Evolutionary conservation across 2,797 vertebrate genomes (phyloP), one percentile per base, ranked within the genome.

Genomic region (Sebastes oblongus): DNA sequence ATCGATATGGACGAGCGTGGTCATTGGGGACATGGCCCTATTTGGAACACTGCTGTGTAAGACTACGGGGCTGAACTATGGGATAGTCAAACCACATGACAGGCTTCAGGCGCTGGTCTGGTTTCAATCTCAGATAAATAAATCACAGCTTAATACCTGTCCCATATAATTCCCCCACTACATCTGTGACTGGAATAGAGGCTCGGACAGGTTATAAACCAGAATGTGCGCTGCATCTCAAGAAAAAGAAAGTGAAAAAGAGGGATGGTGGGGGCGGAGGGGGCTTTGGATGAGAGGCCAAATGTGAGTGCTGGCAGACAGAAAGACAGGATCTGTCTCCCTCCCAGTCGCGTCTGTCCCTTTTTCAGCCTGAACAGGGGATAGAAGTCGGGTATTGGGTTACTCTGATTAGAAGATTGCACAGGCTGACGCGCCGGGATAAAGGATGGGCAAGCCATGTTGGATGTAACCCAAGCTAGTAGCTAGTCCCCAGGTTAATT

Each of bases 381-480:
- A 89, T 87, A 84, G 85, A 89, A 67, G 81, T 60, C 54, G n/a
- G 61, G 74, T 89, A 90, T 95, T 91, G 68, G 42, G 87, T 95
- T 96, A 91, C 94, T 78, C 80, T 92, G 93, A 94, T 95, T 85
- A 87, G 88, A 90, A 93, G 94, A 95, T 95, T 93, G 89, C 82
- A 90, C 85, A 93, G 83, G 83, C 90, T 90, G 90, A 94, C 91
- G 78, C 87, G 78, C 83, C 65, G 25, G 85, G 86, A 94, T 90
- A 92, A 93, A 94, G 83, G 80, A 86, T 76, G 70, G 86, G 76
- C 81, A 71, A 80, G 83, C 66, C 72, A 46, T 80, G 89, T 80
- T 90, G 80, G 78, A 87, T 84, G 94, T 93, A 95, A 96, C 90
- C 75, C 79, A 93, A 96, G 85, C 84, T 87, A 75, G 77, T 70